These are phyloP conservation scores for Neolamprologus devosi DNA, from an alignment of 2,113 vertebrate species.

Conservation along the genomic window DNA sequence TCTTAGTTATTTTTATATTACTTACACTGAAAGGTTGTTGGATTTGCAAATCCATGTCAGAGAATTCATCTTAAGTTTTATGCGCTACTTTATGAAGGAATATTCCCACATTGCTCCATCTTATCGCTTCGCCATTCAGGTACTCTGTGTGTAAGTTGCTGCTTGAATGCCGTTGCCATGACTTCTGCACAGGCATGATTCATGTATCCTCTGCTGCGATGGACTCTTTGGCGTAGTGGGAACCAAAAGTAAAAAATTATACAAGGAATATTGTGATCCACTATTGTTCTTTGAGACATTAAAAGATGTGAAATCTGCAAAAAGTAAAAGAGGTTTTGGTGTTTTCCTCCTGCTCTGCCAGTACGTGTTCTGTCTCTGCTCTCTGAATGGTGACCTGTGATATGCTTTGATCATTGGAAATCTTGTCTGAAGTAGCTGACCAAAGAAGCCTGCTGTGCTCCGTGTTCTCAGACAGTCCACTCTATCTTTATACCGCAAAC, in stretches of 20 bases:
- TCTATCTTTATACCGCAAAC: conserved; percentile 53
- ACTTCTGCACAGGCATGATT: conserved; percentile 18
- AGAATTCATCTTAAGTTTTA: not conserved
- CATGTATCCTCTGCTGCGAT: not conserved
- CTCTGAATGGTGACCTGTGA: conserved; percentile 31
- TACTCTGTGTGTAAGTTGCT: conserved; percentile 1
- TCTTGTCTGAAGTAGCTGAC: conserved; percentile 54
- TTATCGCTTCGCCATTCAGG: conserved; percentile 7
- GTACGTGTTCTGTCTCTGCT: conserved; percentile 19
- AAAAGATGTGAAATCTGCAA: conserved; percentile 22
- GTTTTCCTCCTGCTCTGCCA: conserved; percentile 30
- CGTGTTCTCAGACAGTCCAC: conserved; percentile 45
- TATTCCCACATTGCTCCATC: not conserved
- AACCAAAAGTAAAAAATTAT: not conserved
- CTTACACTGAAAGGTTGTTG: not conserved
- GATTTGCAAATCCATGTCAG: not conserved
- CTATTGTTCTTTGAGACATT: conserved; percentile 5
- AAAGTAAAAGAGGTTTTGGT: conserved; percentile 6
- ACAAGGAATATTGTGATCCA: not conserved
- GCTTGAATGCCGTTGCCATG: conserved; percentile 23
- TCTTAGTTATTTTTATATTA: conserved; percentile 24
- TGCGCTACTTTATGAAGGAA: not conserved
- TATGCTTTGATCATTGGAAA: conserved; percentile 25
- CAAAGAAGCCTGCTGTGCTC: conserved; percentile 55
- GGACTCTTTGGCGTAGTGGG: not conserved